Percentiles rank a stretch among this genome's conserved stretches.
Evolutionary conservation across 1,140 invertebrate species (phyloP).

Genomic region (Monochamus saltuarius): DNA sequence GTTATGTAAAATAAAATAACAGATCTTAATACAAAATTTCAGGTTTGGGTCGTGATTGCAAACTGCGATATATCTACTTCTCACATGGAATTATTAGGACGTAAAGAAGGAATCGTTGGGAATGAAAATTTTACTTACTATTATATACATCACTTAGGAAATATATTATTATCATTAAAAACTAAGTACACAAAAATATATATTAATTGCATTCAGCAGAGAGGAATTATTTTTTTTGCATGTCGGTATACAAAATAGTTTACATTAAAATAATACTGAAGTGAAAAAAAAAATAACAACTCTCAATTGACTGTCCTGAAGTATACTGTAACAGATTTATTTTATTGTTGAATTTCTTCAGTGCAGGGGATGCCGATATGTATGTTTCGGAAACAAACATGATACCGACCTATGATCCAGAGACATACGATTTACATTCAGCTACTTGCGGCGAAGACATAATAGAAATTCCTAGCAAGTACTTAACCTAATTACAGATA

Average conservation of each 20-base stretch:
- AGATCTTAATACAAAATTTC: no score
- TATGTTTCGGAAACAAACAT: conserved; percentile 56
- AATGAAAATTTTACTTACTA: conserved; percentile 6
- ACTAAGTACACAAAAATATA: not conserved
- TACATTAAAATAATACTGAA: not conserved
- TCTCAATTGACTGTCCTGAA: no score
- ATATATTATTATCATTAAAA: conserved; percentile 1
- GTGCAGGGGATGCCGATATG: conserved; percentile 59
- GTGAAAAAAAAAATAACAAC: no score
- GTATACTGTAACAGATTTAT: no score
- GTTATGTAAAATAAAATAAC: no score
- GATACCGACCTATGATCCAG: conserved; percentile 56
- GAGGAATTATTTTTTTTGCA: not conserved
- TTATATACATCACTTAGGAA: conserved; percentile 6
- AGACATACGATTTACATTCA: conserved; percentile 58
- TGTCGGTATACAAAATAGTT: no score
- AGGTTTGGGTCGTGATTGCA: no score
- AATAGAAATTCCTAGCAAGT: conserved; percentile 55
- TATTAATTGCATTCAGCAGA: not conserved
- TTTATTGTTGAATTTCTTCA: conserved; percentile 1
- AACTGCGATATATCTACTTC: no score
- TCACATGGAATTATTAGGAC: not conserved
- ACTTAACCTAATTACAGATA: not conserved
- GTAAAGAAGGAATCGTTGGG: conserved; percentile 1
- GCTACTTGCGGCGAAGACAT: conserved; percentile 59